Conservation (phyloP, 2,888 invertebrate genomes). For the Priocnemis perturbator region DNA sequence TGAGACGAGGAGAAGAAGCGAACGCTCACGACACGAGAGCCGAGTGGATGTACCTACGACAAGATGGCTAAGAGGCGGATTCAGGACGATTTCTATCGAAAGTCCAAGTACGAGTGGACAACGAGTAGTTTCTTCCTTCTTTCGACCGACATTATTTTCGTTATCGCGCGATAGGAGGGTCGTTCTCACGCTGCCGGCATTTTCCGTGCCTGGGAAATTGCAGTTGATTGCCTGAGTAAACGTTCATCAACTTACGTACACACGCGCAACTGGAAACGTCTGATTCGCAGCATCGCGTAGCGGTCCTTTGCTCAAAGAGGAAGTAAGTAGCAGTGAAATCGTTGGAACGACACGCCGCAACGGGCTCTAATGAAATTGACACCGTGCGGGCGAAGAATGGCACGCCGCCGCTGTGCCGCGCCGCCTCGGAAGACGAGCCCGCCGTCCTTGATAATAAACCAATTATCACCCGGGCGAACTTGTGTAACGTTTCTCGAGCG, state of each 20-base stretch:
- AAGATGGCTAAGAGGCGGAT: slow-evolving; percentile 37
- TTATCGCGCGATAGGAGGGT: slow-evolving; percentile 21
- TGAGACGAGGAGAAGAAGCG: slow-evolving; percentile 4
- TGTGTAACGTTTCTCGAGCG: slow-evolving; percentile 28
- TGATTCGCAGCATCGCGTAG: too few relatives aligned
- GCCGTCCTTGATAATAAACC: slow-evolving; percentile 7
- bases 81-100: slow-evolving; percentile 57
- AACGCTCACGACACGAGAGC: too few relatives aligned
- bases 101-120: slow-evolving; percentile 29
- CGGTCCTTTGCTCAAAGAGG: too few relatives aligned
- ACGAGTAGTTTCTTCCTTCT: slow-evolving; percentile 17
- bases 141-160: slow-evolving; percentile 21
- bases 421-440: too few relatives aligned
- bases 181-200: slow-evolving; percentile 45
- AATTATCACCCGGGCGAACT: slow-evolving; percentile 25
- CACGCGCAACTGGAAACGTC: too few relatives aligned
- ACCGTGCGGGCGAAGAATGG: too few relatives aligned
- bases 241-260: not conserved
- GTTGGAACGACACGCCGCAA: too few relatives aligned
- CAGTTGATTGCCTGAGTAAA: not conserved
- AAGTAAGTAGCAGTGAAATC: too few relatives aligned
- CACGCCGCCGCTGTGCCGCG: too few relatives aligned
- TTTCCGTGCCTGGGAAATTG: too few relatives aligned
- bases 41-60: too few relatives aligned
- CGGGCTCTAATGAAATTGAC: too few relatives aligned